phyloP scores from a whole-genome alignment of 2,113 vertebrate species.

The Chloropsis hardwickii region DNA sequence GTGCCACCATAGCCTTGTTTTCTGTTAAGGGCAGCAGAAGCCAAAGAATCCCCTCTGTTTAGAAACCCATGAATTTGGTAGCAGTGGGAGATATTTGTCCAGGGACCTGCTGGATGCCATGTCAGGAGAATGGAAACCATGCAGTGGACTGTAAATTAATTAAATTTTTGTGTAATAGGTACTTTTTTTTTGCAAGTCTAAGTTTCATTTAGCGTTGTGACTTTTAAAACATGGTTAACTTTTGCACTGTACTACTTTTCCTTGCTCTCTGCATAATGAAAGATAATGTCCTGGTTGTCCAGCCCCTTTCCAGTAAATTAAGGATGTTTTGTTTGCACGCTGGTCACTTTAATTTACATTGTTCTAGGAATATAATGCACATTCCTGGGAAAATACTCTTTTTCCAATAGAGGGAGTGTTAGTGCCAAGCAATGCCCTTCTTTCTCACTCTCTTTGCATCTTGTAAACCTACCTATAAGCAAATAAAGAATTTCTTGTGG shows the following conservation, averaged over 20 bases:
- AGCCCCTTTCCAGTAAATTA: background rate
- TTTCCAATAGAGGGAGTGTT: slow-evolving; percentile 66
- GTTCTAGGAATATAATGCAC: background rate
- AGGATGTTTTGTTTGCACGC: accelerated
- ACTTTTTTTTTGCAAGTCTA: background rate
- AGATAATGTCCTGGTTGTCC: background rate
- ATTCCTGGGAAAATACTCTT: slow-evolving; percentile 36
- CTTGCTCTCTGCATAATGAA: background rate
- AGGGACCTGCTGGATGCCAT: background rate
- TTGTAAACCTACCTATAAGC: background rate
- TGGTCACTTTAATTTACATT: background rate
- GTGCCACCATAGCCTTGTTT: background rate
- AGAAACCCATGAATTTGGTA: background rate
- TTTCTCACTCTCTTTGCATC: background rate
- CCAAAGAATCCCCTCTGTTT: background rate
- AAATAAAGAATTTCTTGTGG: background rate
- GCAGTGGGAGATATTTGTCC: background rate
- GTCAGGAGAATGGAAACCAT: background rate
- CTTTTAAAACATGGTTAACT: background rate
- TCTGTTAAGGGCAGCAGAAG: background rate
- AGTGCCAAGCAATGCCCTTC: slow-evolving; percentile 49
- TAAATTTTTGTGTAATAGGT: background rate
- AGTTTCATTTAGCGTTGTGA: background rate
- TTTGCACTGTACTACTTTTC: background rate
- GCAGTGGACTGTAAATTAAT: background rate